Base-by-base conservation (phyloP, 2,888 invertebrate species). In the Matsumyia berberina region DNA sequence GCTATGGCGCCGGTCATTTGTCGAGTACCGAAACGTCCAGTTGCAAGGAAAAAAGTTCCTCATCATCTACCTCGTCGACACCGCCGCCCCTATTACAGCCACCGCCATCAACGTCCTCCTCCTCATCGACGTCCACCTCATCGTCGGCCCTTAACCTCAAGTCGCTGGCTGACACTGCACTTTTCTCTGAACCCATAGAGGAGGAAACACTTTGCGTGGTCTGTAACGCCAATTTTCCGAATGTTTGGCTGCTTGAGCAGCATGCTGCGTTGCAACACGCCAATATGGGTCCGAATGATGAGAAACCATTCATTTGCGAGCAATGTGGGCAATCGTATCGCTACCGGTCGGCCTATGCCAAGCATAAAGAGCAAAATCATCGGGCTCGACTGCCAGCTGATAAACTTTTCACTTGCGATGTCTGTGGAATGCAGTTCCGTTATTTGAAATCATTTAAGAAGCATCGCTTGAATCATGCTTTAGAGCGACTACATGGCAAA, bases 241-340 rank as follows among this genome's bases (percentile, higher is more conserved):
- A 96, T 49, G 94, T 96, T n/a, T 96, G 96, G 96, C 93, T 97
- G 37, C 92, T 97, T 64, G 97, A 97, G 90, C 96, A 96, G 87
- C 97, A 97, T 91, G 96, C 96, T 0, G 95, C 96, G 0, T 92
- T 97, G 17, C 97, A 97, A 89, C 97, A 97, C 91, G 95, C 96
- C 76, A 88, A 94, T 89, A 89, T 90, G 91, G 92, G 94, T 89
- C 92, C 93, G 31, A 93, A 93, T 89, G 95, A 96, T 89, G 97
- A 97, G 91, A 97, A 97, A 89, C 97, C 97, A 11, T 97, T 97
- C 92, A 96, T 97, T 46, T 97, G 97, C 92, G 97, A 97, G 89
- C 97, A 97, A 90, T 97, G 97, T 91, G 97, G 97, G 5, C 97
- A 97, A 89, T 96, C 96, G 89, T 97, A 97, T 92, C 94, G 96